Base-by-base conservation (phyloP, 2,888 invertebrate genomes). In the Eubasilissa splendida region DNA sequence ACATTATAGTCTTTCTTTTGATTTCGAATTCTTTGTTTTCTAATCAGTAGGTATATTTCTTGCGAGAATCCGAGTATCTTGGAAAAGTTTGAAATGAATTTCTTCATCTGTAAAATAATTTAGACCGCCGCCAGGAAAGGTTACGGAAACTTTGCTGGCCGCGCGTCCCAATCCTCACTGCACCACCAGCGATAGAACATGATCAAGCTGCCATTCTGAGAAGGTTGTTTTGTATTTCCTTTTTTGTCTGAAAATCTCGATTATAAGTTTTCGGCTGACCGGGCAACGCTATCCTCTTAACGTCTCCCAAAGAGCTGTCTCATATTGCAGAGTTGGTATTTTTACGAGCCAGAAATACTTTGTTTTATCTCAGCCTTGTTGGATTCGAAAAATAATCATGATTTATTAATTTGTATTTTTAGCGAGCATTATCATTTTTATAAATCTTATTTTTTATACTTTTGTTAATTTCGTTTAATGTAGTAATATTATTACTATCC, bases 191-290 rank as follows among this genome's bases (percentile, higher is more conserved):
- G 11, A 31, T 63, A 50, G 58, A 42, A n/a, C 66, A 33, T 63
- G 14, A 9, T 63, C 33, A 12, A 66, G n/a, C 42, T 12, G 65
- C 65, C 65, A 42, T 33, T 65, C 42, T 22, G 65, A 22, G 65
- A 42, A 12, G 8, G 33, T 66, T 66, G 8, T 66, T 52, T 66
- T 66, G 12, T 66, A 33, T 4, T 66, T 66, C n/a, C 8, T 12
- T 22, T 66, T 66, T 66, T n/a, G n/a, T 9, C 66, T n/a, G 66
- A n/a, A n/a, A 42, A 42, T 33, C 33, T 54, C 54, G 14, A 54
- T 22, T 71, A 22, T 71, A 54, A 71, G 71, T 71, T 71, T 71
- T 71, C 33, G 10, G 71, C 71, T 71, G 71, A 71, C 33, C 31
- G 22, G 14, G 52, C 54, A 14, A 10, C 53, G 10, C 33, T 71